Base-by-base conservation (phyloP, 1,140 invertebrate species). In the Diploscapter pachys region DNA sequence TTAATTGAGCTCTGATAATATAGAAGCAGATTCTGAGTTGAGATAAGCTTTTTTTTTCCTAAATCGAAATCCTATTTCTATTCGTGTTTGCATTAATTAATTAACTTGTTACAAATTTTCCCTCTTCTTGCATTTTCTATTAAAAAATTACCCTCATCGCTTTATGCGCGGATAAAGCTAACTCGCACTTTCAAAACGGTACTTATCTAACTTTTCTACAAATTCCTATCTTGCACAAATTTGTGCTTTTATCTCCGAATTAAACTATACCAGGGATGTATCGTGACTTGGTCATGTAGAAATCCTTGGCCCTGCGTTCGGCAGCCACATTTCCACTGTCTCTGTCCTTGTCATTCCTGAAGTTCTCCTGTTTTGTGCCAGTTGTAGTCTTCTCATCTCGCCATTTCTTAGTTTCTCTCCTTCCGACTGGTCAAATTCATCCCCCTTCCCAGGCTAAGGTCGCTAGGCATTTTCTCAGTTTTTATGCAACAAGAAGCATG, bases 221-320 rank as follows among this genome's bases (percentile, higher is more conserved):
- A 11, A 71, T 51, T 8, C 54, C 4, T 6, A 6, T 11, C 4
- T n/a, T 59, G 59, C 61, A 69, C 51, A 8, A 61, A 5, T 72
- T 11, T 48, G 57, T 63, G 9, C 54, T 63, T 75, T 74, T 74
- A 2, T 9, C 4, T 75, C 53, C 50, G 55, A n/a, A 74, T 54
- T 5, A 4, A 11, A 64, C 51, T 65, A 71, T 74, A 87, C 88
- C 91, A 71, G 90, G 90, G 69, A 92, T 88, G 81, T 92, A 92
- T 84, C 91, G 87, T 65, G 91, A 89, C 80, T 91, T 89, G 61
- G 87, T 89, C 57, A 92, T 80, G 83, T 92, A 92, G 81, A 92
- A 90, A 78, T 92, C 90, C 80, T 92, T 92, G 0, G 90, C 90
- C 75, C 90, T 50, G 67, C 49, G 13, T 61, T 75, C 51, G 87